Evolutionary conservation across 2,888 invertebrate species (phyloP), one percentile per base, ranked within the genome.

Genomic region (Lycia hirtaria): DNA sequence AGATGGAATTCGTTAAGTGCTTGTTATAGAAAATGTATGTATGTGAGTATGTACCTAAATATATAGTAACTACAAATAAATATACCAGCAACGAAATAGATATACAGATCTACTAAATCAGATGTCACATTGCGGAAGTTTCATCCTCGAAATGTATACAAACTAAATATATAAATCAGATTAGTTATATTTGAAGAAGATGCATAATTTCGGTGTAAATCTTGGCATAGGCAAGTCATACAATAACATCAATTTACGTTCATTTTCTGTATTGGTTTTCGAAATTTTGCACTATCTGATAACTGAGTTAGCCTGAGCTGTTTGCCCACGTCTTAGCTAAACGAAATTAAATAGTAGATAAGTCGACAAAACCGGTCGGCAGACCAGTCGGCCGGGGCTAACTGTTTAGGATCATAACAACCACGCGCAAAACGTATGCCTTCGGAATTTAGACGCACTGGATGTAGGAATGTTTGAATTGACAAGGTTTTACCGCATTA

Each of bases 351-450:
- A 41, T 5, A 30, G 30, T 30, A 37, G 44, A 53, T 33, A 22
- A 52, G 35, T 15, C 3, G 37, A 51, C 30, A 30, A 47, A n/a
- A 45, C 45, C 47, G 22, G 53, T 47, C 24, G 24, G 9, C 22
- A n/a, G 28, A 32, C 51, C 24, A 14, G 44, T 28, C 28, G 40
- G 9, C 10, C 33, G 26, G 35, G 26, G 14, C 20, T 55, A 48
- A 55, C 48, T 54, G 54, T 55, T 41, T 40, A 40, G 38, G 30
- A 38, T 30, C 26, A 38, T 30, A 41, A 32, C 22, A 40, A 22
- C 32, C 15, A 40, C 26, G 50, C 38, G 28, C 26, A 26, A 26
- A 41, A 41, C 28, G 26, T 17, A 15, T 26, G 15, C 6, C n/a
- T 20, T 35, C 4, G 41, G 15, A 41, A 24, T 41, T 38, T 24